A percentile compares a stretch with the other conserved stretches of the same genome.
phyloP scores from a whole-genome alignment of 2,888 invertebrate genomes.

The Teinopalpus imperialis region DNA sequence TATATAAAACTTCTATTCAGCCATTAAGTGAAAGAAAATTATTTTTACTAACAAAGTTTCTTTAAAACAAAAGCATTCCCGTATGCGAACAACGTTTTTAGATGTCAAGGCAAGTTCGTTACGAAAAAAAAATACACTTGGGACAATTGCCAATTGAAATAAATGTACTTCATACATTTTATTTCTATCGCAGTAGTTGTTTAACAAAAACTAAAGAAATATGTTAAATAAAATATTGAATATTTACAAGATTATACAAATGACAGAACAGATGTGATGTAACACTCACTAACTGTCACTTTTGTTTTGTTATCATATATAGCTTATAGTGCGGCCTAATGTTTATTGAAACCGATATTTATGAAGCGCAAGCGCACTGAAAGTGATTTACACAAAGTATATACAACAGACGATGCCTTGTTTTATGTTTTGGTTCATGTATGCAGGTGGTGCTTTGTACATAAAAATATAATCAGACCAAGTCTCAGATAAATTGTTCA shows the following conservation, averaged over 20 bases:
- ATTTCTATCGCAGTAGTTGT: too few relatives aligned
- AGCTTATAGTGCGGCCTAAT: too few relatives aligned
- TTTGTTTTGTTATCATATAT: slow-evolving; percentile 14
- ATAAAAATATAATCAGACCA: too few relatives aligned
- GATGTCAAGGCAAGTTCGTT: slow-evolving; percentile 20
- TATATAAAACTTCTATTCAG: too few relatives aligned
- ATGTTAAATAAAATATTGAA: not conserved
- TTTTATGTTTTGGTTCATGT: not conserved
- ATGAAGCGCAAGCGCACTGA: slow-evolving; percentile 43
- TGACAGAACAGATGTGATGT: too few relatives aligned
- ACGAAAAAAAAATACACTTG: slow-evolving; percentile 20
- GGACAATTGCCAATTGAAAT: slow-evolving; percentile 23
- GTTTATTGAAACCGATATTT: slow-evolving; percentile 37
- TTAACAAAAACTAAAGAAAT: not conserved
- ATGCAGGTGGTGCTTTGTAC: too few relatives aligned
- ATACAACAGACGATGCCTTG: slow-evolving; percentile 3
- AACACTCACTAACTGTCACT: not conserved
- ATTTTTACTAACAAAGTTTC: not conserved
- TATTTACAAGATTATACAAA: too few relatives aligned
- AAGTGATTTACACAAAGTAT: slow-evolving; percentile 36
- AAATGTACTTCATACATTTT: slow-evolving; percentile 12
- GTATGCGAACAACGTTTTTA: slow-evolving; percentile 13
- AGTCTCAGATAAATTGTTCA: too few relatives aligned
- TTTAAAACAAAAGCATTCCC: slow-evolving; percentile 9
- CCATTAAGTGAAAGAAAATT: not conserved